Conservation (phyloP, 2,888 invertebrate genomes). For the Clivina fossor region DNA sequence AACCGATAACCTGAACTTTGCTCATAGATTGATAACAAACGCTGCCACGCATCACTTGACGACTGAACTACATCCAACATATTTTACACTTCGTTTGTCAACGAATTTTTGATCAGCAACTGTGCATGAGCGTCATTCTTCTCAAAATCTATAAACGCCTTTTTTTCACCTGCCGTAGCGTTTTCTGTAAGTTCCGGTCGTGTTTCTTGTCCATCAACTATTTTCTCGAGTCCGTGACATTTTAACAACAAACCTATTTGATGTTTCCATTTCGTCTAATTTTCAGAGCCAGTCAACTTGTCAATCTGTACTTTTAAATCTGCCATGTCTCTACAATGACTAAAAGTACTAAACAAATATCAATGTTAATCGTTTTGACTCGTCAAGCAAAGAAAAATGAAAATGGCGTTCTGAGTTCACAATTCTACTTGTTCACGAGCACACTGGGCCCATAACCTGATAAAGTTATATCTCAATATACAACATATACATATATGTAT, state of each 20-base stretch:
- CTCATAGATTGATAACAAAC: background rate
- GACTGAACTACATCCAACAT: background rate
- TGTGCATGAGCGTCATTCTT: background rate
- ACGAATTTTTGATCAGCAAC: slow-evolving; percentile 5
- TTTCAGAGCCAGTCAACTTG: background rate
- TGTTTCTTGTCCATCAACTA: background rate
- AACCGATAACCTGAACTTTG: background rate
- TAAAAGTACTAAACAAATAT: too few species aligned
- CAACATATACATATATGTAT: too few species aligned
- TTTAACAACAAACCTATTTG: background rate
- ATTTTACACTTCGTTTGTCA: background rate
- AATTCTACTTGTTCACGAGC: too few species aligned
- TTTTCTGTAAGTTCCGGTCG: too few species aligned
- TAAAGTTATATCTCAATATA: too few species aligned
- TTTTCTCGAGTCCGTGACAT: background rate
- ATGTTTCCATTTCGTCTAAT: slow-evolving; percentile 4
- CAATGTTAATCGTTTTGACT: too few species aligned
- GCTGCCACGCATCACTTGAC: background rate
- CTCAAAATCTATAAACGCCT: too few species aligned
- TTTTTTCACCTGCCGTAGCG: too few species aligned
- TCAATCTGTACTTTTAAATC: slow-evolving; percentile 4
- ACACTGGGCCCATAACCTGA: too few species aligned
- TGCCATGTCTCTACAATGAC: too few species aligned
- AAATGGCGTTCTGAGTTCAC: too few species aligned
- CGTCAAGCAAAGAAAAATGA: too few species aligned